phyloP scores from a whole-genome alignment of 2,113 vertebrate genomes.

The Phyllostomus discolor region DNA sequence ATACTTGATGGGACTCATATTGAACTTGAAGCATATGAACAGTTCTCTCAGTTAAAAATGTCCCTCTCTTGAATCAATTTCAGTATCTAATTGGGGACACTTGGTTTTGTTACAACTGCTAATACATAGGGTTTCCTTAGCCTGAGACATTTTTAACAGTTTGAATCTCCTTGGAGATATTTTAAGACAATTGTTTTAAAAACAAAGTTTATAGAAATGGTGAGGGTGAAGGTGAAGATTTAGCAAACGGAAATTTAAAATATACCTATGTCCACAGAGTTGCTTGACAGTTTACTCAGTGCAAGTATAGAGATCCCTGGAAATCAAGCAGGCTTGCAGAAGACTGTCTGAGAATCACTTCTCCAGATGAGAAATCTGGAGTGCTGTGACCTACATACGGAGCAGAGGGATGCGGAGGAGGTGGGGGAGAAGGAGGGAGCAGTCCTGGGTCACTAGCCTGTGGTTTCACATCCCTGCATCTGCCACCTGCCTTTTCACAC shows the following conservation, averaged over 20 bases:
- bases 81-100: neutral
- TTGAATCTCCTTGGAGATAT: neutral
- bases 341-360: neutral
- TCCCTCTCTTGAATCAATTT: neutral
- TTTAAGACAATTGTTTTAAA: neutral
- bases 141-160: neutral
- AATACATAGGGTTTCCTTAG: neutral
- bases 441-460: neutral
- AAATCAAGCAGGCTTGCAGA: neutral
- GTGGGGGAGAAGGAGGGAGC: fast-evolving
- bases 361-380: neutral
- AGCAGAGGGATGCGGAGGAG: neutral
- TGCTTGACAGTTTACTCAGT: neutral
- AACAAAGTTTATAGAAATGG: neutral
- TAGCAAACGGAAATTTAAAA: neutral
- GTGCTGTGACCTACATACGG: neutral
- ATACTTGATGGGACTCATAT: neutral
- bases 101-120: neutral
- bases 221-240: neutral
- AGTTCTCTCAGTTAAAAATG: neutral
- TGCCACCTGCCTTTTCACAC: neutral
- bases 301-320: neutral
- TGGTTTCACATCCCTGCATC: neutral
- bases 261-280: neutral
- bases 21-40: neutral